phyloP scores from a whole-genome alignment of 2,888 invertebrate genomes.

The Cheiracanthium punctorium region DNA sequence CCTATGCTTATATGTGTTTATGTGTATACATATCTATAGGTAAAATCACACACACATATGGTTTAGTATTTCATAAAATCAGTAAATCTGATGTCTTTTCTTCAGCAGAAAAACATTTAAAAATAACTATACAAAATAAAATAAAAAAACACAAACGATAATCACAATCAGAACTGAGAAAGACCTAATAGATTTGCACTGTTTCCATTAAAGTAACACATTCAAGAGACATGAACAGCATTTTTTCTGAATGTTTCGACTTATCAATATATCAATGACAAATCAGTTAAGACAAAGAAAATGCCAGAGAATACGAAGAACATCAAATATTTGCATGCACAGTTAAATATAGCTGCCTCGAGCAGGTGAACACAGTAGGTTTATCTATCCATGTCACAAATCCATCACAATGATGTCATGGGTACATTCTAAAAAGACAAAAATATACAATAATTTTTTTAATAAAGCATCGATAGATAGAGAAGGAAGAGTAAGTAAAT shows the following conservation, averaged over 20 bases:
- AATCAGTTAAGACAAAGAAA: background rate
- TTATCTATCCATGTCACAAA: constrained; percentile 17
- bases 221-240: background rate
- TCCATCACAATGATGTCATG: constrained; percentile 64
- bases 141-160: too few relatives aligned
- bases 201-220: background rate
- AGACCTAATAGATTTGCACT: background rate
- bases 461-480: too few relatives aligned
- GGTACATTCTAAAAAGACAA: constrained; percentile 49
- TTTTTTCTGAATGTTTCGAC: background rate
- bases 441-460: too few relatives aligned
- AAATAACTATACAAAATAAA: too few relatives aligned
- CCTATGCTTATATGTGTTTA: too few relatives aligned
- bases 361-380: constrained; percentile 65
- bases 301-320: constrained; percentile 13
- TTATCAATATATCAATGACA: background rate
- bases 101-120: too few relatives aligned
- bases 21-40: too few relatives aligned
- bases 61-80: too few relatives aligned
- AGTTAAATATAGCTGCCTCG: constrained; percentile 64
- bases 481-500: too few relatives aligned
- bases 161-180: too few relatives aligned
- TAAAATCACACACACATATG: too few relatives aligned
- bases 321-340: constrained; percentile 41
- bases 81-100: too few relatives aligned